Conservation (phyloP, 2,797 vertebrate species). For the Helicolenus hilgendorfi region DNA sequence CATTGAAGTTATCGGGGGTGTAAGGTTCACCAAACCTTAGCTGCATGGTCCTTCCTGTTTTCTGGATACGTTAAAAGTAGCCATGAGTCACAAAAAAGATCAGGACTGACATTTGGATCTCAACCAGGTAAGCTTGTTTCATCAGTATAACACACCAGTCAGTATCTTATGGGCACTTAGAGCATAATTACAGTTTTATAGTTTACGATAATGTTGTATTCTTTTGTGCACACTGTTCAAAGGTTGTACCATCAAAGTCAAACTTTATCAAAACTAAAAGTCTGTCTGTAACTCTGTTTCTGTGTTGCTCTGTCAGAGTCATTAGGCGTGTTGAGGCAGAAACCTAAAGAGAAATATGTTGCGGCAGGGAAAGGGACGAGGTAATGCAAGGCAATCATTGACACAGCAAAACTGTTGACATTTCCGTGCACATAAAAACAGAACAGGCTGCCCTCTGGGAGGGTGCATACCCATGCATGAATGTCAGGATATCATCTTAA, state of each 20-base stretch:
- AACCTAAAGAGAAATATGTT: conserved; percentile 14
- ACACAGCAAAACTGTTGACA: conserved; percentile 42
- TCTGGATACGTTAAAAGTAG: not conserved
- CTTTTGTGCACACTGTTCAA: not conserved
- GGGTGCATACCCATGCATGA: not conserved
- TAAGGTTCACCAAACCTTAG: conserved; percentile 34
- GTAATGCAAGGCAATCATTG: conserved; percentile 31
- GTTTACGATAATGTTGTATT: not conserved
- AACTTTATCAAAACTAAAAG: not conserved
- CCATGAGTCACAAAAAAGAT: not conserved
- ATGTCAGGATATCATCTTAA: conserved; percentile 7
- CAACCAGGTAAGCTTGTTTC: conserved; percentile 59
- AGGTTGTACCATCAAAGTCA: not conserved
- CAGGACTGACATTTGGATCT: conserved; percentile 12
- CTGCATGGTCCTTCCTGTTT: not conserved
- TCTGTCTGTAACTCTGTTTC: not conserved
- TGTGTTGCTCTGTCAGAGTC: not conserved
- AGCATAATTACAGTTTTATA: not conserved
- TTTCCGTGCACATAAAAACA: conserved; percentile 18
- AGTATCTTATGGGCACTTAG: not conserved
- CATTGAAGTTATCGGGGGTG: not conserved
- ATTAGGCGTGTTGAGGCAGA: not conserved
- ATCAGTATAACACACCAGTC: not conserved
- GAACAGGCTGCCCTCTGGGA: not conserved
- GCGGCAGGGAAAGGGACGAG: not conserved